phyloP scores from a whole-genome alignment of 92 coral and sea anemone genomes.

The Diadumene lineata region DNA sequence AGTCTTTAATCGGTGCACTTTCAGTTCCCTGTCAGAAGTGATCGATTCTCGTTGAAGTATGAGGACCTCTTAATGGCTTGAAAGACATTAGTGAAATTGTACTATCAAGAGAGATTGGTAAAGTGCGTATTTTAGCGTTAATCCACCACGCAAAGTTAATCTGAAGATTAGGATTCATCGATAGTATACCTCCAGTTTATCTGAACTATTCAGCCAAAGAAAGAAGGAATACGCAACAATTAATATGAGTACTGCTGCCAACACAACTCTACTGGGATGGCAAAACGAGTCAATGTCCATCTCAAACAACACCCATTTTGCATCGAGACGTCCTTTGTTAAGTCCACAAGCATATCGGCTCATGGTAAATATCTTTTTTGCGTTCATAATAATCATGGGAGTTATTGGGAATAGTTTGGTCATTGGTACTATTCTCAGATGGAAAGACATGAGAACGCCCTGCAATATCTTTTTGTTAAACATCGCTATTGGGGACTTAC shows the following conservation, averaged over 20 bases:
- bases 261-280: no score
- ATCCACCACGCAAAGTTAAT: neutral
- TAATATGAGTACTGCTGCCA: no score
- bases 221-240: neutral
- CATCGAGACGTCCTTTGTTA: constrained; percentile 8
- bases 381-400: constrained; percentile 37
- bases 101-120: no score
- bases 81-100: neutral
- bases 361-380: constrained; percentile 8
- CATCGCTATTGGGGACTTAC: constrained; percentile 54
- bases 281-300: no score
- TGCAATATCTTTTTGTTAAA: constrained; percentile 61
- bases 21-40: no score
- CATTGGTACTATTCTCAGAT: constrained; percentile 44
- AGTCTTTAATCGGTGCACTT: no score
- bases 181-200: neutral
- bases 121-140: neutral
- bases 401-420: constrained; percentile 54
- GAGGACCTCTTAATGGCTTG: neutral
- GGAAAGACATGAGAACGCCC: constrained; percentile 59
- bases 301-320: no score
- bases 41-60: neutral
- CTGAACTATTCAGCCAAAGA: neutral
- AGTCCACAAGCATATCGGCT: constrained; percentile 27
- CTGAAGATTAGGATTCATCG: no score